Evolutionary conservation across 2,113 vertebrate genomes (phyloP), one percentile per base, ranked within the genome.

Genomic region (Scomber scombrus): DNA sequence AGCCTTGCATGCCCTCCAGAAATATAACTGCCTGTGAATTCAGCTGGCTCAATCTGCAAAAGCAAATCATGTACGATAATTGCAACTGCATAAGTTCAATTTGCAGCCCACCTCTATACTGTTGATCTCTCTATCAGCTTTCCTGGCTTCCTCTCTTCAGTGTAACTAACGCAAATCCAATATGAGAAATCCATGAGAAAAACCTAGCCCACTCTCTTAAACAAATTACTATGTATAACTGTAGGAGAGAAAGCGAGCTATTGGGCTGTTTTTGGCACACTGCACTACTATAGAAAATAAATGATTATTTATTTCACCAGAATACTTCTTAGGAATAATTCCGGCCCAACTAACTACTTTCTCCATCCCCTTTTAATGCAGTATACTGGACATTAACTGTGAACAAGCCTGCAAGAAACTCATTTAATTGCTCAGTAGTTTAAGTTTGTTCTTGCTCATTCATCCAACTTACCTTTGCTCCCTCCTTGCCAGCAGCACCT

Each of bases 401-500:
- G 3, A 34, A 15, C 2, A 5, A 61, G 16, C 3, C 1, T 65
- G 21, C 14, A 54, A 40, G 6, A 21, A 43, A 56, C 54, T 3
- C 4, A 16, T 50, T 31, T 11, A 12, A 51, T 15, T 1, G 3
- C 51, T 26, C 19, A 55, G 18, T 26, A 45, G 5, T 52, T 16
- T 45, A 54, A 23, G 3, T 5, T 21, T 3, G 0, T 29, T 26
- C 18, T 26, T 46, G 43, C 7, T 31, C 60, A 16, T 57, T 43
- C 10, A 51, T 62, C 43, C 13, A 2, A 58, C 84, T 50, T 52
- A 99, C 98, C 96, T 99, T 99, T 78, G 97, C 98, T 82, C 98
- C 98, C 91, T 99, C 98, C 91, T 98, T 99, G 75, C 98, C 98
- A 87, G 96, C 97, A 76, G 97, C 94, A 58, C 98, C 98, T 54